These are phyloP conservation scores for Nephrocerus scutellatus DNA, from an alignment of 2,888 invertebrate genomes.

Conservation along the genomic window DNA sequence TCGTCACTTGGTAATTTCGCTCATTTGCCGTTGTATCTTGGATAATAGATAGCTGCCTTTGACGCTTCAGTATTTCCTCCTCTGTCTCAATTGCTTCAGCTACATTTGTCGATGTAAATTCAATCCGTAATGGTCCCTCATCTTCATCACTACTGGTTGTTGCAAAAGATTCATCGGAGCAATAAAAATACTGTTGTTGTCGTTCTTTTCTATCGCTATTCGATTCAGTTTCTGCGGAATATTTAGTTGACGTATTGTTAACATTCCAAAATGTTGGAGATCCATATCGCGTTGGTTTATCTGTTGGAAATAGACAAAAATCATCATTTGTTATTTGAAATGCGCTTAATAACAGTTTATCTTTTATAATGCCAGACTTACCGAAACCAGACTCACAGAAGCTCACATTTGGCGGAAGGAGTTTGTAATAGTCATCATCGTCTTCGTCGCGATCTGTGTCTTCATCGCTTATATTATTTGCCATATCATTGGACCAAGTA, in stretches of 20 bases:
- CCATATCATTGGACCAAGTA: slow-evolving; percentile 90
- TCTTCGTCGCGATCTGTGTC: slow-evolving; percentile 39
- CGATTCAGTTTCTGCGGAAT: slow-evolving; percentile 14
- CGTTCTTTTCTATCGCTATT: no score
- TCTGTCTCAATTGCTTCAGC: slow-evolving; percentile 75
- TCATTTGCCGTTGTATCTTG: slow-evolving; percentile 45
- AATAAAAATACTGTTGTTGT: slow-evolving; percentile 24
- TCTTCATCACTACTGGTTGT: slow-evolving; percentile 49
- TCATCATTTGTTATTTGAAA: no score
- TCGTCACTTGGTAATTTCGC: slow-evolving; percentile 43
- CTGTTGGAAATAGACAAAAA: no score
- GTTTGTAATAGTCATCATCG: slow-evolving; percentile 50
- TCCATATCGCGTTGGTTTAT: slow-evolving; percentile 42
- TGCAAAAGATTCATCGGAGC: slow-evolving; percentile 52
- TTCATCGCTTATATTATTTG: slow-evolving; percentile 48
- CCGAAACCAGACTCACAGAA: slow-evolving; percentile 54
- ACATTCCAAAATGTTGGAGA: slow-evolving; percentile 47
- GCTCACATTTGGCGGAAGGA: slow-evolving; percentile 59
- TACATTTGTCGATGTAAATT: slow-evolving; percentile 76
- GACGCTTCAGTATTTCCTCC: slow-evolving; percentile 45
- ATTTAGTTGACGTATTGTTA: slow-evolving; percentile 22
- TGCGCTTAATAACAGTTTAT: no score
- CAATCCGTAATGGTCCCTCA: slow-evolving; percentile 61
- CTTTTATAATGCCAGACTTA: slow-evolving; percentile 29
- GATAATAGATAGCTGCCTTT: slow-evolving; percentile 43